Evolutionary conservation across 2,113 vertebrate species (phyloP), one percentile per base, ranked within the genome.

Genomic region (Ibidorhyncha struthersii): DNA sequence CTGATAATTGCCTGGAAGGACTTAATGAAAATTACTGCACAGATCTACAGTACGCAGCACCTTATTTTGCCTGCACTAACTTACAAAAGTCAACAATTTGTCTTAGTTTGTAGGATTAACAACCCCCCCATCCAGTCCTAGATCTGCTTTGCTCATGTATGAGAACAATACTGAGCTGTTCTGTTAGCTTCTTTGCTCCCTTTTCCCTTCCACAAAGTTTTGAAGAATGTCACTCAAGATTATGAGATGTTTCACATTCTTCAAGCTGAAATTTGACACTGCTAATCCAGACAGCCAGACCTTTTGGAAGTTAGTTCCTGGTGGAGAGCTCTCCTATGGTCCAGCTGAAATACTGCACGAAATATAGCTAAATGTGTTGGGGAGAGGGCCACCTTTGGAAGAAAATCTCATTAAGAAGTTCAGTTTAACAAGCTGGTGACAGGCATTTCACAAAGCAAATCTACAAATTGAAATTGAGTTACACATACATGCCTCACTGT

Each of bases 211-310:
- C 59, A 89, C 58, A 52, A 38, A 21, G 36, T 85, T 87, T 43
- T 79, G 86, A 88, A 84, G 66, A 94, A 65, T 69, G 47, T 40
- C 22, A 4, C 78, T 96, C 84, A 86, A 53, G 91, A 90, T 96
- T 93, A 94, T 32, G 81, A 91, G 63, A 87, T 90, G 65, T 92
- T 97, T 89, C 52, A 69, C 80, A 96, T 96, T 95, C 72, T 96
- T 74, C n/a, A 73, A 56, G 76, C 82, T 81, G 96, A 97, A 94
- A 95, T 62, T 66, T 93, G 76, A 91, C 59, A 10, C 82, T 82
- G 47, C 91, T 88, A 97, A 97, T 94, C 84, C 50, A 49, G 70
- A 84, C 32, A 47, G 50, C 41, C 6, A 7, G 76, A 56, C 36
- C 50, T 86, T 74, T 86, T 17, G 40, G 79, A 56, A 70, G 52